Conservation (phyloP, 2,797 vertebrate species). For the Clarias platycephalus region DNA sequence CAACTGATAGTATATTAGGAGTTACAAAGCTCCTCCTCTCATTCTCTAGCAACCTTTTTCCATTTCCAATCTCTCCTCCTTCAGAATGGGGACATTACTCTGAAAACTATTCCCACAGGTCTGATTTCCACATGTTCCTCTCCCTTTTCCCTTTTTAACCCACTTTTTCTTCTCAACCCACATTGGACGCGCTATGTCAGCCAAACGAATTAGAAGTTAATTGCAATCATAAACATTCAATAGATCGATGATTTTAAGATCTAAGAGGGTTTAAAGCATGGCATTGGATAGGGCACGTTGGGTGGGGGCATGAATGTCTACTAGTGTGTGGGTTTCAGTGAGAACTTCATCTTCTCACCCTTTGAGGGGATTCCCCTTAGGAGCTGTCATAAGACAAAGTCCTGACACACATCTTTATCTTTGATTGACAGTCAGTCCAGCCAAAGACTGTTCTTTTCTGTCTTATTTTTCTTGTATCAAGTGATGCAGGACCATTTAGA, state of each 20-base stretch:
- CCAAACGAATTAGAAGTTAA: neutral
- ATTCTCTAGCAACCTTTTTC: neutral
- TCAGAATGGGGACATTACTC: neutral
- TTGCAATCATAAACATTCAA: neutral
- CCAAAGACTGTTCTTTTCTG: neutral
- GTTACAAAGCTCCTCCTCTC: too few species aligned
- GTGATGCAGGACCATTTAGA: neutral
- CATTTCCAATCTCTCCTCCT: neutral
- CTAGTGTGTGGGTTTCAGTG: neutral
- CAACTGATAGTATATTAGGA: neutral
- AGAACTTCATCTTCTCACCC: neutral
- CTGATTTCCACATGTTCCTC: neutral
- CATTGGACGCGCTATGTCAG: neutral
- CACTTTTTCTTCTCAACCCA: neutral
- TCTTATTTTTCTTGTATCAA: neutral
- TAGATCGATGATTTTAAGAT: too few species aligned
- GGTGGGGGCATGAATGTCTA: neutral
- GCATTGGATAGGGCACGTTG: neutral
- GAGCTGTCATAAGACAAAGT: neutral
- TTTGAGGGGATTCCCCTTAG: neutral
- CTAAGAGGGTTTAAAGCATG: neutral
- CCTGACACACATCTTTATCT: neutral
- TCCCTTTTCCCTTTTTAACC: neutral
- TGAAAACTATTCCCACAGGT: neutral
- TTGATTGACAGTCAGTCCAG: neutral